Percentiles rank a stretch among this genome's conserved stretches.
Evolutionary conservation across 2,113 vertebrate species (phyloP).

Genomic region (Pholis gunnellus): DNA sequence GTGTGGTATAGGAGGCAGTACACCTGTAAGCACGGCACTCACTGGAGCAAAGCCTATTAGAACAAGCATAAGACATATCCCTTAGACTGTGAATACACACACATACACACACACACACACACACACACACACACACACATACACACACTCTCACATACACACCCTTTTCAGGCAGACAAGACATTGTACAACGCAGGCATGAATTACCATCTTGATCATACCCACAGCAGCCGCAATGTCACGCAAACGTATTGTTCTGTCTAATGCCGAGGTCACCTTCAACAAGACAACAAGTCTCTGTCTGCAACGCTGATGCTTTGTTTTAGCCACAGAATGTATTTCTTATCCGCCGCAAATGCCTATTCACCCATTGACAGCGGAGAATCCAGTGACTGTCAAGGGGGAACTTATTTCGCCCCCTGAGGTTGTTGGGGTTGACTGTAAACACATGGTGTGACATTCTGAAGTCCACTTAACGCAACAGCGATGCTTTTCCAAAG

Average conservation of each 20-base stretch:
- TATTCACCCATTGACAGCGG: slow-evolving; percentile 47
- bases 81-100: slow-evolving; percentile 63
- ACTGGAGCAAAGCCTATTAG: slow-evolving; percentile 77
- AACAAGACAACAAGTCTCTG: slow-evolving; percentile 42
- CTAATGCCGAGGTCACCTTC: slow-evolving; percentile 75
- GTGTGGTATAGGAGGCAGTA: slow-evolving; percentile 30
- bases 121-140: slow-evolving; percentile 24
- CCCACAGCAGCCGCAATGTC: slow-evolving; percentile 43
- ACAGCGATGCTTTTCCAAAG: slow-evolving; percentile 41
- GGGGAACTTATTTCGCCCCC: slow-evolving; percentile 33
- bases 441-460: slow-evolving; percentile 39
- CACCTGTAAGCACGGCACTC: slow-evolving; percentile 74
- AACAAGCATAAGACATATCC: slow-evolving; percentile 70
- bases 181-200: slow-evolving; percentile 51
- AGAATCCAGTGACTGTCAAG: slow-evolving; percentile 45
- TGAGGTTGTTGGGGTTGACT: slow-evolving; percentile 27
- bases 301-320: slow-evolving; percentile 45
- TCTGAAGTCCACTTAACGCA: slow-evolving; percentile 58
- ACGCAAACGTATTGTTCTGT: slow-evolving; percentile 67
- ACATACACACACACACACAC: slow-evolving; percentile 5
- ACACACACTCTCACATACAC: slow-evolving; percentile 3
- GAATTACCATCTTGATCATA: slow-evolving; percentile 75
- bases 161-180: slow-evolving; percentile 49
- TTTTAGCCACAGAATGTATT: slow-evolving; percentile 42
- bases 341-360: slow-evolving; percentile 41